Evolutionary conservation across 2,113 vertebrate species (phyloP).

Genomic region (Brevimyrus niger): DNA sequence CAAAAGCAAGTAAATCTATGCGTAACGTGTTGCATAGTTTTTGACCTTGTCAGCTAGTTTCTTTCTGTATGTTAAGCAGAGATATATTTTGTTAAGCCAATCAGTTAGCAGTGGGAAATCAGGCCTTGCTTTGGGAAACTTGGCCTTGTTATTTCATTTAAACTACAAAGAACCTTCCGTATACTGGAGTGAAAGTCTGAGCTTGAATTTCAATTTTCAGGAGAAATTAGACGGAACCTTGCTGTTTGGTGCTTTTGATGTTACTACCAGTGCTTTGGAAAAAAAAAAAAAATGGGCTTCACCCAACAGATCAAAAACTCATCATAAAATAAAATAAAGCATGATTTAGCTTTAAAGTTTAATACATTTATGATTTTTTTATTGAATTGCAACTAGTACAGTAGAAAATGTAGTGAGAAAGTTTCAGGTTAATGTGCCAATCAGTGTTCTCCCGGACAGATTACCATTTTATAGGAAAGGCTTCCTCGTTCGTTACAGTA

Average conservation of each 20-base stretch:
- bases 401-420: background rate
- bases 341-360: background rate
- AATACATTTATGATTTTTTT: background rate
- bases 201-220: background rate
- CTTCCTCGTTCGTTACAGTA: background rate
- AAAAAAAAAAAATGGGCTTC: background rate
- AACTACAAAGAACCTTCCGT: background rate
- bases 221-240: background rate
- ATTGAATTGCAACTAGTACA: background rate
- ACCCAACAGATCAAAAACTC: background rate
- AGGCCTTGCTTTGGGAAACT: background rate
- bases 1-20: background rate
- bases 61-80: background rate
- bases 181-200: background rate
- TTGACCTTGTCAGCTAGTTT: background rate
- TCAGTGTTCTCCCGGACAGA: background rate
- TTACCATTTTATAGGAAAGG: background rate
- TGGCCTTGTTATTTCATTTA: constrained; percentile 4
- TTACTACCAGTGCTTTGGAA: background rate
- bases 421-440: background rate
- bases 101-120: background rate
- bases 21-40: background rate
- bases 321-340: background rate
- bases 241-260: background rate
- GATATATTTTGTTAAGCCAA: background rate